Evolutionary conservation across 2,888 invertebrate genomes (phyloP), one percentile per base, ranked within the genome.

Genomic region (Drosophila melanosoma): DNA sequence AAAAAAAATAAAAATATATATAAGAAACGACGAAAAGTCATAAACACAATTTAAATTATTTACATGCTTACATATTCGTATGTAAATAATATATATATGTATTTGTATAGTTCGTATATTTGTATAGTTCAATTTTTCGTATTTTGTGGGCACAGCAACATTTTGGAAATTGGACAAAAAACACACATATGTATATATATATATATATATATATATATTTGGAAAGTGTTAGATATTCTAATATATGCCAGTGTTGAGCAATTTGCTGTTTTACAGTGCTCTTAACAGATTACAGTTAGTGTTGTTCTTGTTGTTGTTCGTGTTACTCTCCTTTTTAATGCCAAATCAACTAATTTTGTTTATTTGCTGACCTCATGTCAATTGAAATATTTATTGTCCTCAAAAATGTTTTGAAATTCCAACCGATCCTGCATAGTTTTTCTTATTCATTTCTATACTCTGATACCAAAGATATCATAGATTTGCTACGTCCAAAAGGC

Each of bases 321-420:
- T 23, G 45, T 23, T 45, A 15, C 23, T 8, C 3, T 42, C 10
- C 23, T 36, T 58, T 12, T 3, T 17, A 26, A 23, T 56, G 33
- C 26, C 32, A 53, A 23, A 65, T 48, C 20, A 35, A 29, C 12
- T 5, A 59, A 62, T 42, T 69, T 69, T 23, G 26, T 48, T 69
- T 62, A 15, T 23, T 23, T 60, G 53, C 52, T 66, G 23, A 38
- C 20, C 33, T 53, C 45, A 23, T 64, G 58, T 65, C 58, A 66
- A 79, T 65, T 51, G 35, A 33, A 73, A 82, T 81, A 78, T 87
- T 91, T 91, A 91, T 91, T 91, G 91, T 91, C 91, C 83, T 89
- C 81, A 83, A 87, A 85, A 84, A 81, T 82, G 48, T 78, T 72
- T 71, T 62, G 23, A 66, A 69, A 60, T 76, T 61, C 17, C 23